Evolutionary conservation across 2,797 vertebrate genomes (phyloP).

Genomic region (Lacerta viridis): DNA sequence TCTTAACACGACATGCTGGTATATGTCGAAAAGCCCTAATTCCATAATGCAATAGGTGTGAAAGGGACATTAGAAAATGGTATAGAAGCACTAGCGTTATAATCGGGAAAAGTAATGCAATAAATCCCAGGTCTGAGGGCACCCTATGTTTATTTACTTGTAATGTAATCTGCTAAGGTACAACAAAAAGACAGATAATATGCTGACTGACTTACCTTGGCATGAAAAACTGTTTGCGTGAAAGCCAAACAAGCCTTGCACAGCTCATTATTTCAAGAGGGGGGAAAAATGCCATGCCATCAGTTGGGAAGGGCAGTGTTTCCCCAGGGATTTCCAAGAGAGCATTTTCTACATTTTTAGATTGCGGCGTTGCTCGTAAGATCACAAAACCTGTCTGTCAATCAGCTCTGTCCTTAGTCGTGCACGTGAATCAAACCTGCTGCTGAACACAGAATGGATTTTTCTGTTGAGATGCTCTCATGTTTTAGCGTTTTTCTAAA

Average conservation of each 20-base stretch:
- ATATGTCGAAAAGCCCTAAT: no score
- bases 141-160: not conserved
- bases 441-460: not conserved
- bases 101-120: no score
- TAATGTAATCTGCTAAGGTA: not conserved
- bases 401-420: not conserved
- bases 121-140: no score
- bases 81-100: no score
- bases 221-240: not conserved
- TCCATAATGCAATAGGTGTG: no score
- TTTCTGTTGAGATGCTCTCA: not conserved
- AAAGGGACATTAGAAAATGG: no score
- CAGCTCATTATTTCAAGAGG: constrained; percentile 12
- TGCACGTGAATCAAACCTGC: not conserved
- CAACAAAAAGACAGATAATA: not conserved
- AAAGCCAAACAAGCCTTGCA: not conserved
- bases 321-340: constrained; percentile 19
- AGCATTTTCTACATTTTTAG: not conserved
- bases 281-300: not conserved
- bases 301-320: not conserved
- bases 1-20: no score
- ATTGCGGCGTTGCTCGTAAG: not conserved
- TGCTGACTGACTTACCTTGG: not conserved
- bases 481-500: not conserved
- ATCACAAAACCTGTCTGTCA: not conserved